These are phyloP conservation scores for Sepioteuthis lessoniana DNA, from an alignment of 2,888 invertebrate genomes.

Conservation along the genomic window DNA sequence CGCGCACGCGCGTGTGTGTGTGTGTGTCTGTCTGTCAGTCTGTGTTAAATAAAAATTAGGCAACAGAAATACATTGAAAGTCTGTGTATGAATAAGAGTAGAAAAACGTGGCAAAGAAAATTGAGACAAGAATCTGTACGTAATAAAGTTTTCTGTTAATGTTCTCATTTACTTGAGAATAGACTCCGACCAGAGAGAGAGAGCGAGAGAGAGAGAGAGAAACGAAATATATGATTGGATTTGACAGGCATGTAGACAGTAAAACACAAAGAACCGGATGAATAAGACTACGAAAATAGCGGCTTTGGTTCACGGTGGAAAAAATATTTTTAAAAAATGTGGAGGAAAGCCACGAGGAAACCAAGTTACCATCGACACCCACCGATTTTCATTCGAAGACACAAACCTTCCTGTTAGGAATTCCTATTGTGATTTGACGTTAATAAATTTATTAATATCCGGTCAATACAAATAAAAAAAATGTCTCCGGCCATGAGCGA, in stretches of 20 bases:
- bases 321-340: too few species aligned
- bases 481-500: slow-evolving; percentile 17
- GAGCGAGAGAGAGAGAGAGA: background rate
- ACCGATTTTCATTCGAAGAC: background rate
- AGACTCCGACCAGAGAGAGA: background rate
- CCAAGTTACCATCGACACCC: background rate
- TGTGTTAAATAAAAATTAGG: too few species aligned
- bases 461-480: background rate
- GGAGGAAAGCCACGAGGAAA: background rate
- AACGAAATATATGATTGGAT: background rate
- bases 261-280: background rate
- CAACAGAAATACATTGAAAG: background rate
- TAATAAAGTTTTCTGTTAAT: background rate
- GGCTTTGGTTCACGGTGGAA: background rate
- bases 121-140: background rate
- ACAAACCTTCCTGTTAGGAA: background rate
- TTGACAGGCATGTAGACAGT: background rate
- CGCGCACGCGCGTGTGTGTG: background rate
- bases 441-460: slow-evolving; percentile 33
- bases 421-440: background rate
- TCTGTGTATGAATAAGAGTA: background rate
- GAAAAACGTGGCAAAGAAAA: background rate
- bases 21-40: background rate
- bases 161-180: background rate
- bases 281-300: background rate